Evolutionary conservation across 2,113 vertebrate species (phyloP).

Genomic region (Cryptoleucopteryx plumbea): DNA sequence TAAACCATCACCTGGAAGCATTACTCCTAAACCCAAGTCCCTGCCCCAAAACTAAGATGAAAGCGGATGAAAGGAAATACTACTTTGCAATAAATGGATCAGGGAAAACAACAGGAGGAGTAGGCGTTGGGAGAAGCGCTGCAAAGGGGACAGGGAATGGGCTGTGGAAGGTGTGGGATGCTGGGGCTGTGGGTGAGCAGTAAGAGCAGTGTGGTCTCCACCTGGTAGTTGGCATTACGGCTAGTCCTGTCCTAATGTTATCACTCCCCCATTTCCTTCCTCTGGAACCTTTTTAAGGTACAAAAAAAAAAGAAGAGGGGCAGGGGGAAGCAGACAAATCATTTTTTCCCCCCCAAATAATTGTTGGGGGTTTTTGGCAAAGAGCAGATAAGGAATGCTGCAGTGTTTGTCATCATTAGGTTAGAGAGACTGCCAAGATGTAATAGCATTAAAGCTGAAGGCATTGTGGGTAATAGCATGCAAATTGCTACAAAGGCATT

Average conservation of each 20-base stretch:
- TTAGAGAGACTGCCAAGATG: conserved; percentile 51
- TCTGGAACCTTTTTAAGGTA: not conserved
- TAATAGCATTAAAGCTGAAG: conserved; percentile 62
- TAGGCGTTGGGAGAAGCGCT: not conserved
- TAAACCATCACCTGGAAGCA: not conserved
- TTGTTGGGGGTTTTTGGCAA: not conserved
- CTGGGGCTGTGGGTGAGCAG: not conserved
- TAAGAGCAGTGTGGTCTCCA: not conserved
- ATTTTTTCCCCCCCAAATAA: not conserved
- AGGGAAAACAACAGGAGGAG: not conserved
- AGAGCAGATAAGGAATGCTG: not conserved
- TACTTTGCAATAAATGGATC: not conserved
- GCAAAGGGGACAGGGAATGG: not conserved
- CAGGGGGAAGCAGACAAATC: not conserved
- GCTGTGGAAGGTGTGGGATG: not conserved
- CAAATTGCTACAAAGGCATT: conserved; percentile 50
- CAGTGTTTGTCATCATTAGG: conserved; percentile 58
- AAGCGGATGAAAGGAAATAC: not conserved
- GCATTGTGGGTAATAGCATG: conserved; percentile 61
- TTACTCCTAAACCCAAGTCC: not conserved
- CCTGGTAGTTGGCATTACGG: not conserved
- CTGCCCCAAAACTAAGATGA: not conserved
- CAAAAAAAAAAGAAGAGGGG: rapidly evolving
- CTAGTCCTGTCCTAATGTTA: not conserved
- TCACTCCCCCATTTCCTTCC: not conserved